Evolutionary conservation across 2,888 invertebrate species (phyloP).

Genomic region (Phalera bucephala): DNA sequence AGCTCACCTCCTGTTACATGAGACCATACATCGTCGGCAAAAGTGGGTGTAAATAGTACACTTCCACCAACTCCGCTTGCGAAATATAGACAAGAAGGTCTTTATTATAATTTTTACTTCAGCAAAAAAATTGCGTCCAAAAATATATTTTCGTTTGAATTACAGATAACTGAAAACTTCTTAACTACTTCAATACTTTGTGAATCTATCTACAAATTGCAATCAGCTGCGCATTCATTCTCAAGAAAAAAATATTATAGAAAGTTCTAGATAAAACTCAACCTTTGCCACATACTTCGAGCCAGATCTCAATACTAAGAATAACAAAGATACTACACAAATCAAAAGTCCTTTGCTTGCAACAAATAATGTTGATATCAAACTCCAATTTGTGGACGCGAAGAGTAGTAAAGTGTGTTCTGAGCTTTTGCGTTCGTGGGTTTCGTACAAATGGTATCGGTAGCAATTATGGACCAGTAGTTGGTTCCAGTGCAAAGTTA

Average conservation of each 20-base stretch:
- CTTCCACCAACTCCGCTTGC: too few species aligned
- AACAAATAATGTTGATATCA: neutral
- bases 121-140: too few species aligned
- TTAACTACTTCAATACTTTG: neutral
- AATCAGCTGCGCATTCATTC: neutral
- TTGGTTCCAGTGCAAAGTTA: too few species aligned
- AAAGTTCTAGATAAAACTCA: neutral
- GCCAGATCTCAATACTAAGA: neutral
- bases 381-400: neutral
- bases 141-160: too few species aligned
- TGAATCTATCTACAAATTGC: neutral
- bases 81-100: too few species aligned
- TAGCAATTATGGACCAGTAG: too few species aligned
- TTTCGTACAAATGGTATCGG: neutral
- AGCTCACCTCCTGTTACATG: too few species aligned
- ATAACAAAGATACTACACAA: neutral
- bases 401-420: neutral
- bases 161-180: too few species aligned
- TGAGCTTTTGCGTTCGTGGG: neutral
- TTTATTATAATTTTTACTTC: too few species aligned
- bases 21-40: too few species aligned
- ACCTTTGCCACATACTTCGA: too few species aligned
- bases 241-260: neutral
- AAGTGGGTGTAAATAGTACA: too few species aligned
- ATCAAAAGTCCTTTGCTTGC: neutral